Conservation (phyloP, 53 echinoderm and acorn worm species). For the Zoroaster sp. region DNA sequence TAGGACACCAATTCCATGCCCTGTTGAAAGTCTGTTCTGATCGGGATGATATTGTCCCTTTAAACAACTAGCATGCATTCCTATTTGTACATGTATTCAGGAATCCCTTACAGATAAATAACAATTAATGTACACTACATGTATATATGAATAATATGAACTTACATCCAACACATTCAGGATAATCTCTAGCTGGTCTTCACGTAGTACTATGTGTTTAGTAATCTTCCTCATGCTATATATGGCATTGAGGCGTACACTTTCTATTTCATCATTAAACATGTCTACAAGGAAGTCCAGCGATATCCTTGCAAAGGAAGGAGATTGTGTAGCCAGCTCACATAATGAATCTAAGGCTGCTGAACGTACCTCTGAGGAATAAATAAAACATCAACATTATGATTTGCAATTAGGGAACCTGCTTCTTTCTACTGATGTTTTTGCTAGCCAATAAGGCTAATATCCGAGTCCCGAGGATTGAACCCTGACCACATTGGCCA, state of each 20-base stretch:
- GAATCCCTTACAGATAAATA: neutral
- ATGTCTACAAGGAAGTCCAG: slow-evolving; percentile 97
- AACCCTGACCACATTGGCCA: too few species aligned
- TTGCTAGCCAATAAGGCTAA: too few species aligned
- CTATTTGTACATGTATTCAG: neutral
- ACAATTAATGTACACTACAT: neutral
- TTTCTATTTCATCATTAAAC: slow-evolving; percentile 98
- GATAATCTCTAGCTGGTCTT: slow-evolving; percentile 93
- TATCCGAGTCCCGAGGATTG: too few species aligned
- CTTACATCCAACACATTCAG: slow-evolving; percentile 96
- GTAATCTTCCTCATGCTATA: slow-evolving; percentile 89
- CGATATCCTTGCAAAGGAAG: slow-evolving; percentile 81
- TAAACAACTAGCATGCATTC: neutral
- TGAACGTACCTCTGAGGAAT: slow-evolving; percentile 90
- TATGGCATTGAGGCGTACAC: slow-evolving; percentile 92
- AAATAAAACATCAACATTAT: too few species aligned
- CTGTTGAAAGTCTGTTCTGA: too few species aligned
- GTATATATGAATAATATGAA: neutral
- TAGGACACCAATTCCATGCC: too few species aligned
- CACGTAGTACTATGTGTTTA: slow-evolving; percentile 76
- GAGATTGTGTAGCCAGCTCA: slow-evolving; percentile 91
- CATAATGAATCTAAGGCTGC: slow-evolving; percentile 93
- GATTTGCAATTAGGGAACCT: too few species aligned
- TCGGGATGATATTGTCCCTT: too few species aligned
- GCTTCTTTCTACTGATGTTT: too few species aligned